Evolutionary conservation across 2,888 invertebrate genomes (phyloP).

Genomic region (Encarsia formosa): DNA sequence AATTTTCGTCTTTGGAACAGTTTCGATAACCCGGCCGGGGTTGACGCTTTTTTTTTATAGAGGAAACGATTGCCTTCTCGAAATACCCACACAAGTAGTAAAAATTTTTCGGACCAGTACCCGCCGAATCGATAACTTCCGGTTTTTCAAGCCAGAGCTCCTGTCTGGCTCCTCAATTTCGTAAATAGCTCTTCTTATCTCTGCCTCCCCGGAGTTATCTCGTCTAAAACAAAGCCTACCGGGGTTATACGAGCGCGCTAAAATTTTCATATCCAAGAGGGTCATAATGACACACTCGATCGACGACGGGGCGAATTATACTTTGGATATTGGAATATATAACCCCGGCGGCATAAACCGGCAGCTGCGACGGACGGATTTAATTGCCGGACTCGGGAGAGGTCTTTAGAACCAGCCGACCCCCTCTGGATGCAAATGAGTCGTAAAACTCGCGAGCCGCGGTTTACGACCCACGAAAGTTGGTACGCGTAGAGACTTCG

Average conservation of each 20-base stretch:
- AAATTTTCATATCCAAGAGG: constrained; percentile 16
- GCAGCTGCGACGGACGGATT: constrained; percentile 41
- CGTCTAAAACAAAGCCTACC: neutral
- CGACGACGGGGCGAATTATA: constrained; percentile 30
- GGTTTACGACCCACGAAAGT: constrained; percentile 26
- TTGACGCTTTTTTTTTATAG: too few relatives aligned
- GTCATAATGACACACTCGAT: constrained; percentile 29
- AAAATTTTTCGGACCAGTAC: too few relatives aligned
- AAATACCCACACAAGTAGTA: too few relatives aligned
- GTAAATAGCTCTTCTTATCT: neutral
- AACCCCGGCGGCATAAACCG: neutral
- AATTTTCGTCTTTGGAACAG: constrained; percentile 8
- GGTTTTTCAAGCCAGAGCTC: too few relatives aligned
- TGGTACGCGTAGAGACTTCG: neutral
- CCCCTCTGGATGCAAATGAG: constrained; percentile 45
- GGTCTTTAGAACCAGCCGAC: constrained; percentile 49
- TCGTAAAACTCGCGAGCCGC: constrained; percentile 39
- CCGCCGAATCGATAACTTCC: too few relatives aligned
- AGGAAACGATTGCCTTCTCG: too few relatives aligned
- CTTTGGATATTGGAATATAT: constrained; percentile 36
- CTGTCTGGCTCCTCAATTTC: too few relatives aligned
- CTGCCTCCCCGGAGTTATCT: neutral
- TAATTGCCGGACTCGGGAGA: constrained; percentile 46
- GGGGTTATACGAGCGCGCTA: neutral
- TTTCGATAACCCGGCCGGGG: too few relatives aligned